Percentiles rank a stretch among this genome's conserved stretches.
Evolutionary conservation across 2,888 invertebrate genomes (phyloP).

Genomic region (Oscheius sp.): DNA sequence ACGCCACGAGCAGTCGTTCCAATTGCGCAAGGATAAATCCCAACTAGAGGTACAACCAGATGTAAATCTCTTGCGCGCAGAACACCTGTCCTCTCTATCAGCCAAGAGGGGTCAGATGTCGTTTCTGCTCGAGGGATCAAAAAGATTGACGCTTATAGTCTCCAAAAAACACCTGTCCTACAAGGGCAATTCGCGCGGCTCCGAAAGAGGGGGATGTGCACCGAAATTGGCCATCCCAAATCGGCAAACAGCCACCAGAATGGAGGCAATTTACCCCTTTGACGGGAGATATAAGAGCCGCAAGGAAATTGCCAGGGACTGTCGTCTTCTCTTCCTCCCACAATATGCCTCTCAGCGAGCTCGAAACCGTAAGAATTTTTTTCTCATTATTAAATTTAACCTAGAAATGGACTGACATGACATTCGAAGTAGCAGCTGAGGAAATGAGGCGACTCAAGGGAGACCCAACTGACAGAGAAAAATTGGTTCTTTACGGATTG

Average conservation of each 20-base stretch:
- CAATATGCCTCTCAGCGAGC: constrained; percentile 17
- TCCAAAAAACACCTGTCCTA: constrained; percentile 24
- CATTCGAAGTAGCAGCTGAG: constrained; percentile 58
- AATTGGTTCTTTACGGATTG: constrained; percentile 49
- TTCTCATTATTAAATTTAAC: neutral
- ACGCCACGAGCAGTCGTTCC: no score
- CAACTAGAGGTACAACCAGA: neutral
- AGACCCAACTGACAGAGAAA: constrained; percentile 44
- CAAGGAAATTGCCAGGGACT: neutral
- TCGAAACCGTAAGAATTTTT: constrained; percentile 6
- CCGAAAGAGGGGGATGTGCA: no score
- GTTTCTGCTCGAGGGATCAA: neutral
- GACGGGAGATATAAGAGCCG: neutral
- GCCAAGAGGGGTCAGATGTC: neutral
- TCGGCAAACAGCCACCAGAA: no score
- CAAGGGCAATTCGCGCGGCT: constrained; percentile 4
- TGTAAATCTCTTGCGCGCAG: neutral
- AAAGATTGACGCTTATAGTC: neutral
- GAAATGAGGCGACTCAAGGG: constrained; percentile 54
- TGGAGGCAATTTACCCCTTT: neutral
- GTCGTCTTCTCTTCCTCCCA: neutral
- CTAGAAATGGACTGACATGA: constrained; percentile 53
- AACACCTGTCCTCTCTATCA: neutral
- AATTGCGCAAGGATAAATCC: neutral
- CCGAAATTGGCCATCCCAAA: no score